A percentile compares a stretch with the other conserved stretches of the same genome.
Conservation (phyloP, 2,797 vertebrate species). For the Sciurus vulgaris region DNA sequence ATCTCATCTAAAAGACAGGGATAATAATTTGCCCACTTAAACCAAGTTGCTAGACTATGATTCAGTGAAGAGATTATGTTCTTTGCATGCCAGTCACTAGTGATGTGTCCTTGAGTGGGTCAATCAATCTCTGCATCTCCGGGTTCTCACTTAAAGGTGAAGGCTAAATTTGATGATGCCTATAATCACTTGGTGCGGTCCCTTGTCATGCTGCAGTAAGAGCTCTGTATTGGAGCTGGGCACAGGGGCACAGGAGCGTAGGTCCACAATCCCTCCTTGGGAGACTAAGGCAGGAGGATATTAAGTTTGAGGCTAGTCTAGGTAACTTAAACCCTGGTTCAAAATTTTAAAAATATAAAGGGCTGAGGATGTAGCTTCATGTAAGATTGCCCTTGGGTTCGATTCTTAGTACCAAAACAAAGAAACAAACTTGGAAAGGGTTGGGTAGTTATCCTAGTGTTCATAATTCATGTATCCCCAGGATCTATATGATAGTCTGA, state of each 20-base stretch:
- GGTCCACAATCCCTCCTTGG: too few species aligned
- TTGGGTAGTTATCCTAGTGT: not conserved
- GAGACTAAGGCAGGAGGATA: too few species aligned
- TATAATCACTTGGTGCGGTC: not conserved
- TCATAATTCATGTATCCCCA: not conserved
- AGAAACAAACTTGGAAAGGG: too few species aligned
- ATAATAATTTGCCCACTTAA: slow-evolving; percentile 2
- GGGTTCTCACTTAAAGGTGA: not conserved
- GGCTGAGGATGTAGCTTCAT: too few species aligned
- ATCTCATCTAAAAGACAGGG: not conserved
- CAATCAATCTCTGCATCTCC: not conserved
- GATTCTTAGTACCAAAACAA: too few species aligned
- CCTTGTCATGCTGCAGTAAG: not conserved
- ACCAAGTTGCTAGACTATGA: not conserved
- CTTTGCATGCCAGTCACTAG: not conserved
- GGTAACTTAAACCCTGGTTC: too few species aligned
- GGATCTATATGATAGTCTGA: not conserved
- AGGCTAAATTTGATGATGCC: not conserved
- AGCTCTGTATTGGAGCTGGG: not conserved
- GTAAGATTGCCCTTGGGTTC: too few species aligned
- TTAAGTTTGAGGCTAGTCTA: too few species aligned
- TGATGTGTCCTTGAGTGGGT: not conserved
- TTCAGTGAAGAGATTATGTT: not conserved
- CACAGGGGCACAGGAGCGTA: too few species aligned
- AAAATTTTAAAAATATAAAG: too few species aligned